Base-by-base conservation (phyloP, 2,797 vertebrate genomes). In the Gila robusta region DNA sequence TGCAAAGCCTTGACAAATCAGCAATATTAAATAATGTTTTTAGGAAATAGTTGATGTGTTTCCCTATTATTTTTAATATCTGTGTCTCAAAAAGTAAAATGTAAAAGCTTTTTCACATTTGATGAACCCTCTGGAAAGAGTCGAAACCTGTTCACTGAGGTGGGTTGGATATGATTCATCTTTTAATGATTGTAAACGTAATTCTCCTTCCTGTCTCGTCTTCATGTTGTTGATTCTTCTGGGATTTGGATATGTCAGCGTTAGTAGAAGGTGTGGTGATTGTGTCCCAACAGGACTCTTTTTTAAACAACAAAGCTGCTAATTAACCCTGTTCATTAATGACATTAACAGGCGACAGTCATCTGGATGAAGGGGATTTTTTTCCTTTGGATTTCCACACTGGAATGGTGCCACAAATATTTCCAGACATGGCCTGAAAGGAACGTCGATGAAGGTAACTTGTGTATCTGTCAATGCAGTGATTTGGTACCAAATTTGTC, bases 241-340 rank as follows among this genome's bases (percentile, higher is more conserved):
- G 44, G 23, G 67, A 14, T 84, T 84, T 81, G 37, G 49, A 9
- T 69, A 23, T 81, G 52, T 54, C n/a, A 19, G 67, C 11, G 5
- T 71, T n/a, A 52, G 73, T 12, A 28, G 19, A 47, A 37, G 47
- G 73, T 79, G 79, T 49, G 49, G 21, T 69, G 56, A n/a, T 23
- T 56, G 73, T 37, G 41, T 76, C 56, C 79, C 10, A 6, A 66
- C 28, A 44, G n/a, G n/a, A 70, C 41, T 79, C 26, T 73, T 74
- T 73, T 21, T 41, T 79, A 79, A 47, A 47, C n/a, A 39, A 72
- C 12, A 67, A 26, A 69, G 81, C 14, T 32, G 89, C 54, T 89
- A 90, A 90, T 90, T 84, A 89, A 82, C 78, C 73, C 83, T 78
- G 54, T 66, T 78, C 77, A 88, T 86, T 52, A 81, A 54, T 73